A percentile compares a stretch with the other conserved stretches of the same genome.
Evolutionary conservation across 2,113 vertebrate genomes (phyloP).

Genomic region (Gadus macrocephalus): DNA sequence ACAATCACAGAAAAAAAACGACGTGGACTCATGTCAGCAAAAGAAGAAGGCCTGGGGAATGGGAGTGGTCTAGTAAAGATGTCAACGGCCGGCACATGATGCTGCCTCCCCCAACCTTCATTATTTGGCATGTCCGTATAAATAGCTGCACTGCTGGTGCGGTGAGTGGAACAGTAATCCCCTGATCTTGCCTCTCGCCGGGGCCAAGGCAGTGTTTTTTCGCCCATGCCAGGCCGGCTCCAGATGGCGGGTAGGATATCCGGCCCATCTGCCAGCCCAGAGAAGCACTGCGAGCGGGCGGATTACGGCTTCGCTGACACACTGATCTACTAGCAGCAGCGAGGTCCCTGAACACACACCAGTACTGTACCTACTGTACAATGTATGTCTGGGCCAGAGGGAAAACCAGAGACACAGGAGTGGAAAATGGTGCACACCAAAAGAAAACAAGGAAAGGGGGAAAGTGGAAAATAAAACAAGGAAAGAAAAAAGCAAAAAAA

Average conservation of each 20-base stretch:
- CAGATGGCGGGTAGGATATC: constrained; percentile 69
- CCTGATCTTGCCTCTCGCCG: constrained; percentile 51
- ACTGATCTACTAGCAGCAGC: constrained; percentile 64
- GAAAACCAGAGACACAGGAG: background rate
- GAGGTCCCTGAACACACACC: constrained; percentile 26
- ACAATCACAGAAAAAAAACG: constrained; percentile 8
- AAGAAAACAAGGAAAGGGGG: background rate
- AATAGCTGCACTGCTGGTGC: constrained; percentile 46
- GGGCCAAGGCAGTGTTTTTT: constrained; percentile 40
- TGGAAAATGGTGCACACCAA: background rate
- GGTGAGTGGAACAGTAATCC: constrained; percentile 54
- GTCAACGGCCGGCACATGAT: constrained; percentile 40
- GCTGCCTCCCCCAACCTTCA: constrained; percentile 23
- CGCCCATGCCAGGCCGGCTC: constrained; percentile 48
- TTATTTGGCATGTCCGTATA: constrained; percentile 56
- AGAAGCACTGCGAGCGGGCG: constrained; percentile 57
- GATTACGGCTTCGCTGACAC: constrained; percentile 63
- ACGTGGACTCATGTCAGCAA: constrained; percentile 6
- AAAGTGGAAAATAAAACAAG: background rate
- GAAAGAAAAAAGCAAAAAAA: background rate
- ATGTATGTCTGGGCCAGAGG: background rate
- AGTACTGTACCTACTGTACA: constrained; percentile 3
- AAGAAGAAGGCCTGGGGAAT: constrained; percentile 14
- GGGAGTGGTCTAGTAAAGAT: constrained; percentile 22
- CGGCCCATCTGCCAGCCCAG: constrained; percentile 64